Evolutionary conservation across 2,797 vertebrate genomes (phyloP).

Genomic region (Gymnopithys bicolor): DNA sequence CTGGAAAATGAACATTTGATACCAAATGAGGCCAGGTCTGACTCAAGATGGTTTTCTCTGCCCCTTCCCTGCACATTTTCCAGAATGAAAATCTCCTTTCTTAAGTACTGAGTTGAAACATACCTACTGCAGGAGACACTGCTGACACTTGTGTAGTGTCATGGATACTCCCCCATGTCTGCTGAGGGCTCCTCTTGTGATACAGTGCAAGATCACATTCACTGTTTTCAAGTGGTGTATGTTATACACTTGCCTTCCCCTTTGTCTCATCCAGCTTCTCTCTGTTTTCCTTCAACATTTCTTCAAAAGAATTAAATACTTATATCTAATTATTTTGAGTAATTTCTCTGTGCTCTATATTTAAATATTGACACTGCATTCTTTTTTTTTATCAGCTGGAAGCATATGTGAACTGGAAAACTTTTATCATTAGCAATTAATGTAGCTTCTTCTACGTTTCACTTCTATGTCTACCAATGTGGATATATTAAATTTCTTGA

Average conservation of each 20-base stretch:
- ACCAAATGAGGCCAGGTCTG: background rate
- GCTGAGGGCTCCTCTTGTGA: background rate
- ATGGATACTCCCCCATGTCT: background rate
- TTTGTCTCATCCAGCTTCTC: background rate
- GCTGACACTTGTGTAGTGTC: accelerated
- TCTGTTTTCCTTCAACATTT: background rate
- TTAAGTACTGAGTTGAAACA: background rate
- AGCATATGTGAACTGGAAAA: background rate
- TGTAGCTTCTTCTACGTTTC: background rate
- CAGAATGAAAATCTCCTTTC: background rate
- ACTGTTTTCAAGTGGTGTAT: background rate
- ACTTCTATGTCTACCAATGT: background rate
- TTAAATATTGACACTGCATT: background rate
- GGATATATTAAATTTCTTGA: background rate
- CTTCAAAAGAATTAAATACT: background rate
- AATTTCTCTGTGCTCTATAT: background rate
- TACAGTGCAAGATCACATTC: accelerated
- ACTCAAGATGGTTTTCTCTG: background rate
- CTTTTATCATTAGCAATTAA: background rate
- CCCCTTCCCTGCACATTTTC: background rate
- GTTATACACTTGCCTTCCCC: background rate
- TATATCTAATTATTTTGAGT: background rate
- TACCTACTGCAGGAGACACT: background rate
- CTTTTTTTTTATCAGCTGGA: background rate
- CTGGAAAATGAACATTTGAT: background rate